These are phyloP conservation scores for Sebastes trivittatus DNA, from an alignment of 2,797 vertebrate species.

Conservation along the genomic window DNA sequence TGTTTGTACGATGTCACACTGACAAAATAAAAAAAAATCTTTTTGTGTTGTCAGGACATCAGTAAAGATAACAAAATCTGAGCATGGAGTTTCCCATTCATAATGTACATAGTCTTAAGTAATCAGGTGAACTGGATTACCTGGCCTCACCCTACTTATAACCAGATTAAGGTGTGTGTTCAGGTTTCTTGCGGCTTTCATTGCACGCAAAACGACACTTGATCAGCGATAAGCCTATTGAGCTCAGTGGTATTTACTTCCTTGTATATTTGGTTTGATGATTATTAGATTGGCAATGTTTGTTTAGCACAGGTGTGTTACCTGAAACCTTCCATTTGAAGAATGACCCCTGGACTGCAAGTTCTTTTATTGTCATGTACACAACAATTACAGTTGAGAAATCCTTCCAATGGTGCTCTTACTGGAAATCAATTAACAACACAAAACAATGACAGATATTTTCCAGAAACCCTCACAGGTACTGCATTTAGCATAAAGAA, in stretches of 20 bases:
- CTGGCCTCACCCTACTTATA: not conserved
- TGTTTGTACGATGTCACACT: no score
- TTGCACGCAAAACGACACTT: not conserved
- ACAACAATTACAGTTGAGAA: not conserved
- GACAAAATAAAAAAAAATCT: no score
- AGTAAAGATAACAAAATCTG: no score
- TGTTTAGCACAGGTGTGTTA: not conserved
- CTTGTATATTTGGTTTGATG: not conserved
- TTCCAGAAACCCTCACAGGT: no score
- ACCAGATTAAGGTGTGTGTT: not conserved
- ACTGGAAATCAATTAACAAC: no score
- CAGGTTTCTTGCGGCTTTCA: not conserved
- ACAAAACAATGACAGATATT: no score
- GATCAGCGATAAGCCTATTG: not conserved
- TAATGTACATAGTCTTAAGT: not conserved
- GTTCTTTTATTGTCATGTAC: not conserved
- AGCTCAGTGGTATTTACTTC: not conserved
- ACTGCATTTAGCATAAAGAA: no score
- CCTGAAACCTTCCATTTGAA: not conserved
- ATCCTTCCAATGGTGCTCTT: no score
- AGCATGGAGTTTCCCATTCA: not conserved
- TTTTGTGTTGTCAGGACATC: no score
- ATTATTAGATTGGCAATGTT: not conserved
- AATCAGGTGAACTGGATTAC: not conserved
- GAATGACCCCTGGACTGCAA: not conserved